Conservation (phyloP, 2,113 vertebrate species). For the Alouatta palliata region DNA sequence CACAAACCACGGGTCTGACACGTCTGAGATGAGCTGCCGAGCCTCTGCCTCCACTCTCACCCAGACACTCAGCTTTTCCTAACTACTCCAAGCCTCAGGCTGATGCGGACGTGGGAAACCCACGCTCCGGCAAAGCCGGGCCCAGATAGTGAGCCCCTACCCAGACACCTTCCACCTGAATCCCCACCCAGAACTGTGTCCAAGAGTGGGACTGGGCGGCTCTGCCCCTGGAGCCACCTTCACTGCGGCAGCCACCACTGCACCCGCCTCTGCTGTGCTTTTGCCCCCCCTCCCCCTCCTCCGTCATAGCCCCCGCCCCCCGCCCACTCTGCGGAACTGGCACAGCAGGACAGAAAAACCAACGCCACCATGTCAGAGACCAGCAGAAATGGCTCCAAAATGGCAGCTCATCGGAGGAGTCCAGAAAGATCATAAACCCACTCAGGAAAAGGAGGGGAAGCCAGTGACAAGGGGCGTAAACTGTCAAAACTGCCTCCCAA, state of each 20-base stretch:
- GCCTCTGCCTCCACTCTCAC: neutral
- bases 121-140: neutral
- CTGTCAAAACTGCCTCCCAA: neutral
- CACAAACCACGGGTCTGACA: constrained; percentile 29
- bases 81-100: neutral
- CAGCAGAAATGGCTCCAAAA: constrained; percentile 67
- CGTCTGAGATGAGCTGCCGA: neutral
- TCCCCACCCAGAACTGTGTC: neutral
- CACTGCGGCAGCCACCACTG: constrained; percentile 48
- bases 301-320: constrained; percentile 63
- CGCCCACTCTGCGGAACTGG: constrained; percentile 84
- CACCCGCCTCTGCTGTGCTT: neutral
- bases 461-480: neutral
- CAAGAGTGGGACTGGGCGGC: neutral
- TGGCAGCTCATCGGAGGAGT: constrained; percentile 38
- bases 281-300: neutral
- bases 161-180: neutral
- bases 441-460: neutral
- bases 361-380: constrained; percentile 77
- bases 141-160: neutral
- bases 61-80: neutral
- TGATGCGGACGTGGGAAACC: neutral
- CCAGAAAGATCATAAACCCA: neutral
- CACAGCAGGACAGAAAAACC: constrained; percentile 82
- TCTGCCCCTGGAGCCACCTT: constrained; percentile 38